A percentile compares a stretch with the other conserved stretches of the same genome.
These are phyloP conservation scores for Panzeria rudis DNA, from an alignment of 2,888 invertebrate genomes.

Conservation along the genomic window DNA sequence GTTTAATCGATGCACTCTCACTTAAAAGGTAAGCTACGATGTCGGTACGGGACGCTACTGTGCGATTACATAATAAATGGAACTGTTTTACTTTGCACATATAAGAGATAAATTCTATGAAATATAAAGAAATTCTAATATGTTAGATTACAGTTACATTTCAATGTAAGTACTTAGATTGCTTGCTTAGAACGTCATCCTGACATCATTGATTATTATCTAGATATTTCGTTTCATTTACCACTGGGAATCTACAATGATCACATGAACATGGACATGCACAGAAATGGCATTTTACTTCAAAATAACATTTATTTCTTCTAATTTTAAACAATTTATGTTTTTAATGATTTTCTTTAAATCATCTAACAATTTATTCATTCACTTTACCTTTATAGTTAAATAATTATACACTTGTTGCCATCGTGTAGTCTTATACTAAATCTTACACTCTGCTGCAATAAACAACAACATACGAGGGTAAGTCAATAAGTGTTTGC, in stretches of 20 bases:
- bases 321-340: constrained; percentile 70
- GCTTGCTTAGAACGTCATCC: too few species aligned
- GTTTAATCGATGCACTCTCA: too few species aligned
- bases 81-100: too few species aligned
- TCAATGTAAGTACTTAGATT: too few species aligned
- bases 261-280: not conserved
- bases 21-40: too few species aligned
- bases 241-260: not conserved
- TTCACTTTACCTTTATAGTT: constrained; percentile 60
- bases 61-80: too few species aligned
- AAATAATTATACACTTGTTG: constrained; percentile 72
- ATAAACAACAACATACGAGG: not conserved
- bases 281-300: not conserved
- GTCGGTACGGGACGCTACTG: too few species aligned
- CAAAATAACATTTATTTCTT: constrained; percentile 51
- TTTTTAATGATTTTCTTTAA: constrained; percentile 70
- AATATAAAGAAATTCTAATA: too few species aligned
- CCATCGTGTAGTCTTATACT: constrained; percentile 60
- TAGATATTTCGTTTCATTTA: too few species aligned
- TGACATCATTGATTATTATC: too few species aligned
- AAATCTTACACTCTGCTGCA: constrained; percentile 62
- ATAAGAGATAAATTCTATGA: too few species aligned
- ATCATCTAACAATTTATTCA: constrained; percentile 71
- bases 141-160: too few species aligned
- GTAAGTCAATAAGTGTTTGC: not conserved